Percentiles rank a stretch among this genome's conserved stretches.
Conservation (phyloP, 2,888 invertebrate species). For the Dasysyrphus albostriatus region DNA sequence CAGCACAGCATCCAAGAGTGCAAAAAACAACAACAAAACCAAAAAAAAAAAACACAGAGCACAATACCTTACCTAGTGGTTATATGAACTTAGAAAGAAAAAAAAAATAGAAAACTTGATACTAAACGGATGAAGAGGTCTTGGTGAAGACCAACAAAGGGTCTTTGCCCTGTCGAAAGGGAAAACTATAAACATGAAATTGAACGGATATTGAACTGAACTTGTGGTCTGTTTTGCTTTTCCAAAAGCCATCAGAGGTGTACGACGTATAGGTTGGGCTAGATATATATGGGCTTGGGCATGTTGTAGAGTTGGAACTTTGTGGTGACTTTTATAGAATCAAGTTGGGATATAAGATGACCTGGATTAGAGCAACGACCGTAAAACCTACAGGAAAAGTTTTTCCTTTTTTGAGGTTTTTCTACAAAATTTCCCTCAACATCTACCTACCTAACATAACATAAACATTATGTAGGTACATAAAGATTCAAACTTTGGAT, state of each 20-base stretch:
- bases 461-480: too few relatives aligned
- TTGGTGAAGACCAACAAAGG: slow-evolving; percentile 58
- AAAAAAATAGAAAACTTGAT: slow-evolving; percentile 33
- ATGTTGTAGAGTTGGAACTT: slow-evolving; percentile 13
- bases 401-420: neutral
- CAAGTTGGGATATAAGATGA: slow-evolving; percentile 3
- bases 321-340: slow-evolving; percentile 31
- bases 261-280: neutral
- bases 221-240: slow-evolving; percentile 40
- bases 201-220: slow-evolving; percentile 69
- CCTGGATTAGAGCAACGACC: slow-evolving; percentile 29
- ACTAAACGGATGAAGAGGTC: slow-evolving; percentile 36
- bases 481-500: too few relatives aligned
- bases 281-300: neutral
- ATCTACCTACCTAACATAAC: too few relatives aligned
- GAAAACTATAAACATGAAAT: slow-evolving; percentile 65
- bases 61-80: slow-evolving; percentile 31
- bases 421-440: neutral
- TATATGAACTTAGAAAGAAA: slow-evolving; percentile 14
- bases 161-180: slow-evolving; percentile 69
- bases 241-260: neutral
- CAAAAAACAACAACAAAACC: neutral
- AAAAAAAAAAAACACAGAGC: slow-evolving; percentile 12
- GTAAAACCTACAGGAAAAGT: neutral
- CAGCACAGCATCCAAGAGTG: slow-evolving; percentile 52